Evolutionary conservation across 1,140 invertebrate genomes (phyloP).

Genomic region (Drosophila teissieri): DNA sequence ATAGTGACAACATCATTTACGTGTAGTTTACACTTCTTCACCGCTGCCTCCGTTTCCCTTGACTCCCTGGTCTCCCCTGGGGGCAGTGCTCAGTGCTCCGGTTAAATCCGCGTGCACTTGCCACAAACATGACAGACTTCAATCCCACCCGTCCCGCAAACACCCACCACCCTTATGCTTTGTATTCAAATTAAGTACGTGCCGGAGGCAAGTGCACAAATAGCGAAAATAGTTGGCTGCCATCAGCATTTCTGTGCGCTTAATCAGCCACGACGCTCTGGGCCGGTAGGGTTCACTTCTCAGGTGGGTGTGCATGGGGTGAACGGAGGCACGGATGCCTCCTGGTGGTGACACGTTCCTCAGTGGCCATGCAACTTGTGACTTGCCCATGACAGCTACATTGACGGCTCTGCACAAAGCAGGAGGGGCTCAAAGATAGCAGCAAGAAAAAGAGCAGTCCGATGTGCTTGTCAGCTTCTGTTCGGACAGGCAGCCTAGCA

Average conservation of each 20-base stretch:
- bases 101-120: slow-evolving; percentile 12
- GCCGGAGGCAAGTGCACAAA: slow-evolving; percentile 34
- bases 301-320: neutral
- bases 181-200: slow-evolving; percentile 46
- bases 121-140: slow-evolving; percentile 9
- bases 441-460: slow-evolving; percentile 8
- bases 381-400: slow-evolving; percentile 36
- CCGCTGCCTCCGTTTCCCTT: neutral
- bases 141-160: neutral
- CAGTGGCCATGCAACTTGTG: slow-evolving; percentile 24
- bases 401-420: slow-evolving; percentile 32
- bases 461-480: slow-evolving; percentile 2
- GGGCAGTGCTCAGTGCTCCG: too few relatives aligned
- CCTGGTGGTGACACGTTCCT: slow-evolving; percentile 12
- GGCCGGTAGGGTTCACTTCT: neutral
- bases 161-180: neutral
- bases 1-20: slow-evolving; percentile 60
- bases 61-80: neutral
- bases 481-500: slow-evolving; percentile 1
- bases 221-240: slow-evolving; percentile 41
- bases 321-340: neutral
- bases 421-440: neutral
- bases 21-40: slow-evolving; percentile 51
- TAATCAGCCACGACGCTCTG: slow-evolving; percentile 23
- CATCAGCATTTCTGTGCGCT: slow-evolving; percentile 27